Base-by-base conservation (phyloP, 2,113 vertebrate species). In the Lamprotornis superbus region DNA sequence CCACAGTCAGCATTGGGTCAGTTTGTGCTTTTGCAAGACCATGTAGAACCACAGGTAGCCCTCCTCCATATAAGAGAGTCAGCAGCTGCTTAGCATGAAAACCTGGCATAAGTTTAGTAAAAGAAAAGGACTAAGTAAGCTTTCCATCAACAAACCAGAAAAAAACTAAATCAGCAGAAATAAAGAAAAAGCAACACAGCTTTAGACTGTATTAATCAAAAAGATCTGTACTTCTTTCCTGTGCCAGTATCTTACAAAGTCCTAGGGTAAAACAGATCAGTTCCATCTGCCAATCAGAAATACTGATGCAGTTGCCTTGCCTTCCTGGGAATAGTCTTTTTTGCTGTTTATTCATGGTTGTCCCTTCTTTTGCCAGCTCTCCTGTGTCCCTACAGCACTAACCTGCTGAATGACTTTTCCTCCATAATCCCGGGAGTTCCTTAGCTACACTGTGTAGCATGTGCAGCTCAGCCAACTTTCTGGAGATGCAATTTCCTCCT, bases 351-450 rank as follows among this genome's bases (percentile, higher is more conserved):
- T 69, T 10, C 60, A 56, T 0, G 6, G 47, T 20, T 63, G 7
- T 3, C 9, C 21, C 11, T 40, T 78, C 15, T 74, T 61, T 52
- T 49, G 12, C 67, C 76, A 60, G 22, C 24, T 73, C 10, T 83
- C 20, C n/a, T n/a, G 5, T 50, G 18, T 52, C 27, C 8, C 30
- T 24, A 10, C 1, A 2, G 49, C 21, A 44, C 4, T 57, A 76
- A 7, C 7, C 11, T 44, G 31, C 24, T 73, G 57, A 73, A 75
- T 25, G 25, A 67, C 37, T 65, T 76, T 19, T 28, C 31, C 4
- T 71, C 16, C 0, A 0, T 28, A 73, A 49, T 3, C 7, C 11
- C 15, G 3, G 3, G 12, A 11, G 24, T 25, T 91, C 46, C 55
- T 70, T 21, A 73, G 21, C 31, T 65, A 25, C 40, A 4, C 18